Evolutionary conservation across 2,888 invertebrate genomes (phyloP).

Genomic region (Drosophila nr. perissopoda): DNA sequence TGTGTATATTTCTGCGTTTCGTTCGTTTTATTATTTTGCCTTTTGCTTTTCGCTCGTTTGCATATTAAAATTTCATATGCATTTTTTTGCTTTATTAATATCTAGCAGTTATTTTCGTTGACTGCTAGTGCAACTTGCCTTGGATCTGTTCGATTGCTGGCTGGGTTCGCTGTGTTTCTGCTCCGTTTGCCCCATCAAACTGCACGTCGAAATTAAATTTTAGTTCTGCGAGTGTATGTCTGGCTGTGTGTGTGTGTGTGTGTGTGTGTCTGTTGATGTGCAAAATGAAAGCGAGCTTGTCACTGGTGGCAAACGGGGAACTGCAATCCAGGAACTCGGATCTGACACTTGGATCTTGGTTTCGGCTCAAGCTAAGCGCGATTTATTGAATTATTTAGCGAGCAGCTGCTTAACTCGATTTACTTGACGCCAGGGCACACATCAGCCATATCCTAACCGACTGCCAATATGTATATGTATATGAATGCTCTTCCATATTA

Average conservation of each 20-base stretch:
- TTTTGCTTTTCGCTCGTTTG: constrained; percentile 72
- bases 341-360: constrained; percentile 40
- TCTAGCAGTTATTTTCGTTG: constrained; percentile 78
- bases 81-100: constrained; percentile 78
- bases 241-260: constrained; percentile 5
- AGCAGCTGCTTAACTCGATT: constrained; percentile 81
- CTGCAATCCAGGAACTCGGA: constrained; percentile 15
- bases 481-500: background rate
- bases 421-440: constrained; percentile 53
- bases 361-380: constrained; percentile 57
- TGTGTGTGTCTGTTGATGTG: constrained; percentile 34
- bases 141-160: constrained; percentile 50
- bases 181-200: constrained; percentile 76
- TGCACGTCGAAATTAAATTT: constrained; percentile 76
- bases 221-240: constrained; percentile 42
- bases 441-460: constrained; percentile 20
- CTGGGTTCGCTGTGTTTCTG: constrained; percentile 70
- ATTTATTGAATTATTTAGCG: constrained; percentile 78
- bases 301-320: constrained; percentile 8
- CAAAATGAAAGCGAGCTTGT: constrained; percentile 54
- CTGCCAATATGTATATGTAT: constrained; percentile 13
- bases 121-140: constrained; percentile 35
- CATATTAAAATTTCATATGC: constrained; percentile 80
- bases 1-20: constrained; percentile 35
- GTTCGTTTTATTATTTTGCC: constrained; percentile 50